Percentiles rank a stretch among this genome's conserved stretches.
These are phyloP conservation scores for Illadopsis cleaveri DNA, from an alignment of 2,113 vertebrate genomes.

Conservation along the genomic window DNA sequence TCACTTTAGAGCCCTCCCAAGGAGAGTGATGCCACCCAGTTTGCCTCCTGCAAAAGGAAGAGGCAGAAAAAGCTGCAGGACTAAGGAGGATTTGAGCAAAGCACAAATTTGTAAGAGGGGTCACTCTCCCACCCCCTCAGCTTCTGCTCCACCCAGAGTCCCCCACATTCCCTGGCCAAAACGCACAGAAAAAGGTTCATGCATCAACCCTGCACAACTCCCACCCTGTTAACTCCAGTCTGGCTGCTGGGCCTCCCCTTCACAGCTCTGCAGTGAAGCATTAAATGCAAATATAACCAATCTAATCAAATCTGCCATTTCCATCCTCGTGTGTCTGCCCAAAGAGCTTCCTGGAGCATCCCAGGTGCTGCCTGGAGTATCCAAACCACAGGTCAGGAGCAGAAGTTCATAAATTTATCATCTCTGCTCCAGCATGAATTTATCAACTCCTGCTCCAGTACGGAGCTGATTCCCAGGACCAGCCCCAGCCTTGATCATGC, in stretches of 20 bases:
- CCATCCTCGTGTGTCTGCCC: not conserved
- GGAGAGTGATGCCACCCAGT: rapidly evolving
- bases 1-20: not conserved
- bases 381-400: not conserved
- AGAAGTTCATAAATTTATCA: not conserved
- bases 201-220: not conserved
- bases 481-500: not conserved
- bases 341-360: not conserved
- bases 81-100: not conserved
- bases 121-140: not conserved
- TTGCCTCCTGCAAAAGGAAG: not conserved
- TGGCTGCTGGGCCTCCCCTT: not conserved
- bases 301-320: not conserved
- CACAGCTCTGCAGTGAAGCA: not conserved
- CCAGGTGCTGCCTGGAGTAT: not conserved
- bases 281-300: not conserved
- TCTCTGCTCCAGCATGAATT: too few relatives aligned
- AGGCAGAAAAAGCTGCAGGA: not conserved
- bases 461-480: not conserved
- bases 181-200: not conserved
- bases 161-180: not conserved
- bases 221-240: not conserved
- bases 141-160: not conserved
- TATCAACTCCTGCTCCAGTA: not conserved
- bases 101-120: not conserved